phyloP scores from a whole-genome alignment of 2,888 invertebrate genomes.

The Tigriopus californicus region DNA sequence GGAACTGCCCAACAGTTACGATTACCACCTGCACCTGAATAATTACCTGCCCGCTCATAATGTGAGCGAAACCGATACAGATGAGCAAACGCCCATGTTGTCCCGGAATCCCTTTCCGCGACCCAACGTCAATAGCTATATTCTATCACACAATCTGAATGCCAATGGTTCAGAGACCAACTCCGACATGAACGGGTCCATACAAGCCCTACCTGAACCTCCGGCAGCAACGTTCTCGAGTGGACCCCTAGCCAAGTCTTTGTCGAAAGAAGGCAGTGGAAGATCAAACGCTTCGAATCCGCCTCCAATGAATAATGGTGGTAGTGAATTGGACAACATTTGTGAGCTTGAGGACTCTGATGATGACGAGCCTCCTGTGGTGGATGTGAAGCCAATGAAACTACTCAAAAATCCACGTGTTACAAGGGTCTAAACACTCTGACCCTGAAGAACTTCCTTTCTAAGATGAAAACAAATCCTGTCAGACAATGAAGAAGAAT shows the following conservation, averaged over 20 bases:
- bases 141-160: background rate
- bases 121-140: background rate
- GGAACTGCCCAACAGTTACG: slow-evolving; percentile 40
- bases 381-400: too few relatives aligned
- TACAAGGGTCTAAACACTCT: too few relatives aligned
- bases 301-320: slow-evolving; percentile 27
- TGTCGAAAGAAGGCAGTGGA: slow-evolving; percentile 37
- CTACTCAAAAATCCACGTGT: too few relatives aligned
- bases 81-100: slow-evolving; percentile 21
- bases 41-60: slow-evolving; percentile 54
- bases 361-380: slow-evolving; percentile 19
- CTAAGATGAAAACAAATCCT: too few relatives aligned
- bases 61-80: slow-evolving; percentile 24
- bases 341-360: slow-evolving; percentile 79
- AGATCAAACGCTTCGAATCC: slow-evolving; percentile 58
- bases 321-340: slow-evolving; percentile 45
- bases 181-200: slow-evolving; percentile 15
- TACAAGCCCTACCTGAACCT: slow-evolving; percentile 4
- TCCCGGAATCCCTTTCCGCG: slow-evolving; percentile 39
- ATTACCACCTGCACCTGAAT: slow-evolving; percentile 63
- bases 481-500: too few relatives aligned
- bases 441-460: too few relatives aligned
- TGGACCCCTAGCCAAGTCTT: slow-evolving; percentile 34
- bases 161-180: slow-evolving; percentile 19
- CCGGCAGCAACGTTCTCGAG: background rate